phyloP scores from a whole-genome alignment of 2,888 invertebrate genomes.

The Ectemnius continuus region DNA sequence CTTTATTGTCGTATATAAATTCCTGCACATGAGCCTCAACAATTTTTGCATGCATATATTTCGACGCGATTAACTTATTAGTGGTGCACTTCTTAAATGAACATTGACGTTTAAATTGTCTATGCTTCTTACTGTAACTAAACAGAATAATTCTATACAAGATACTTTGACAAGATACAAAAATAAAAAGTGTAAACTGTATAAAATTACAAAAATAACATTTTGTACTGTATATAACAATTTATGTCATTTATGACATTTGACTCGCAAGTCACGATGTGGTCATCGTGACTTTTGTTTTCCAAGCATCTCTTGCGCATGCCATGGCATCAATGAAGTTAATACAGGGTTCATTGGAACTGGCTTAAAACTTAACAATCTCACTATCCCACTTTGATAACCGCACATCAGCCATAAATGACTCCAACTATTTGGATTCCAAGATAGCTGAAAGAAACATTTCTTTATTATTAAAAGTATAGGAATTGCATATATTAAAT shows the following conservation, averaged over 20 bases:
- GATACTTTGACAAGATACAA: background rate
- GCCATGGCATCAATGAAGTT: conserved; percentile 51
- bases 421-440: conserved; percentile 79
- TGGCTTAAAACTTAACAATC: conserved; percentile 70
- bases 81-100: too few relatives aligned
- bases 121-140: too few relatives aligned
- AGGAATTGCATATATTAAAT: background rate
- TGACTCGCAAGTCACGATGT: background rate
- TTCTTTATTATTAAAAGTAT: background rate
- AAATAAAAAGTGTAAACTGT: conserved; percentile 22
- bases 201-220: conserved; percentile 44
- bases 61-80: too few relatives aligned
- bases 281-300: conserved; percentile 7
- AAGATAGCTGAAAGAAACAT: conserved; percentile 60
- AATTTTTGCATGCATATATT: too few relatives aligned
- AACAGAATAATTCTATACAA: too few relatives aligned
- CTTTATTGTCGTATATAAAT: background rate
- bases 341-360: conserved; percentile 52
- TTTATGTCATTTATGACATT: conserved; percentile 3
- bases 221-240: conserved; percentile 13
- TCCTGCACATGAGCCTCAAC: too few relatives aligned
- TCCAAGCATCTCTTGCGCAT: conserved; percentile 51
- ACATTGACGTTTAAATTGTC: too few relatives aligned
- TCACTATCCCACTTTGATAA: conserved; percentile 78
- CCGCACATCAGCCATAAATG: conserved; percentile 77